Evolutionary conservation across 2,113 vertebrate genomes (phyloP).

Genomic region (Albula goreensis): DNA sequence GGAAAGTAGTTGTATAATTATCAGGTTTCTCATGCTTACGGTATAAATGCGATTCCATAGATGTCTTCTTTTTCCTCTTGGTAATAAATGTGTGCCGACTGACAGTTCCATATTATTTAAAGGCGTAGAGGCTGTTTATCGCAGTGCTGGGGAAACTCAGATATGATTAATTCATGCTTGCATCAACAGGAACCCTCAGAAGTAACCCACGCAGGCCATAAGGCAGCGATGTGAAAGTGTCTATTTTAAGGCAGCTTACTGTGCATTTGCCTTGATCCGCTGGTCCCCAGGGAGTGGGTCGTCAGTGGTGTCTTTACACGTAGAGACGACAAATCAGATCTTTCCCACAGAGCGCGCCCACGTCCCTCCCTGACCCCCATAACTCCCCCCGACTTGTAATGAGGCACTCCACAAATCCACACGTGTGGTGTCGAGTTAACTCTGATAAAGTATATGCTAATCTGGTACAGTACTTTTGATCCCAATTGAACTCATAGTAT

Average conservation of each 20-base stretch:
- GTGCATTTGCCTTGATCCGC: constrained; percentile 48
- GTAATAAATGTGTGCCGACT: constrained; percentile 9
- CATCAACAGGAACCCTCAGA: constrained; percentile 37
- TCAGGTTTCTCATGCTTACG: neutral
- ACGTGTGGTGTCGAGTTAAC: neutral
- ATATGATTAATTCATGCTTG: constrained; percentile 40
- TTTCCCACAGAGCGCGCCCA: too few species aligned
- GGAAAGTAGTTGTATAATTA: neutral
- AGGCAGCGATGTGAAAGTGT: constrained; percentile 43
- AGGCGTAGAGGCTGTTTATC: constrained; percentile 11
- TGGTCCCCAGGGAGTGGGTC: constrained; percentile 41
- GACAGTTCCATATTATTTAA: constrained; percentile 24
- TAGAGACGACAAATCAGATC: constrained; percentile 18
- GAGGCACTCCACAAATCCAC: neutral
- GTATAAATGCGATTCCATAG: neutral
- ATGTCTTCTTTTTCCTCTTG: neutral
- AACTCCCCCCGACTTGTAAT: neutral
- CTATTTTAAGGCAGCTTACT: constrained; percentile 45
- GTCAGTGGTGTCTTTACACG: constrained; percentile 40
- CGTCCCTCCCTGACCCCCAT: too few species aligned
- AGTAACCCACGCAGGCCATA: constrained; percentile 23
- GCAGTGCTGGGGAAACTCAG: constrained; percentile 25
- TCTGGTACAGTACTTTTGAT: too few species aligned
- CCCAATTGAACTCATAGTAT: too few species aligned
- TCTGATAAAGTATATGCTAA: too few species aligned